These are phyloP conservation scores for Caenorhabditis briggsae DNA, from an alignment of 1,140 invertebrate species.

Conservation along the genomic window DNA sequence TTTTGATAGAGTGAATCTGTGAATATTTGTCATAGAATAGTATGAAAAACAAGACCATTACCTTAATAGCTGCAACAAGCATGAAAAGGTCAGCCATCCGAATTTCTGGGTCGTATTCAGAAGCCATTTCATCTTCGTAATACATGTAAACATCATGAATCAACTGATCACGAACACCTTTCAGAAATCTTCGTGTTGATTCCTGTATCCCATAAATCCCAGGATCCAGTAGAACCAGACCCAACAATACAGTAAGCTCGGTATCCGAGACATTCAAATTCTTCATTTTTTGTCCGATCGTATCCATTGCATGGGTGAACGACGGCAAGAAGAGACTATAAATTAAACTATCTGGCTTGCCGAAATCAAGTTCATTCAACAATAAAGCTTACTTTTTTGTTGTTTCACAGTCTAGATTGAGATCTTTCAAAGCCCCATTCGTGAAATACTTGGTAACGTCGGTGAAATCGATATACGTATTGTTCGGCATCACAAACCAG, in stretches of 20 bases:
- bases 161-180: slow-evolving; percentile 62
- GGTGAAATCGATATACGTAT: slow-evolving; percentile 65
- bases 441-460: slow-evolving; percentile 63
- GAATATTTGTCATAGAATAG: slow-evolving; percentile 1
- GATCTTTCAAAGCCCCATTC: slow-evolving; percentile 47
- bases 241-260: slow-evolving; percentile 60
- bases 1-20: slow-evolving; percentile 65
- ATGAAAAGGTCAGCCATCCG: slow-evolving; percentile 65
- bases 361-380: neutral
- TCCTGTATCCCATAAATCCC: slow-evolving; percentile 48
- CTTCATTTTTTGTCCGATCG: slow-evolving; percentile 62
- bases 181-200: slow-evolving; percentile 47
- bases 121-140: slow-evolving; percentile 61
- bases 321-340: slow-evolving; percentile 65
- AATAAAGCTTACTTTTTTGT: slow-evolving; percentile 61
- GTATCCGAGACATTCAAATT: slow-evolving; percentile 62
- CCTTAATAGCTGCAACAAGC: slow-evolving; percentile 64
- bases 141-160: slow-evolving; percentile 65
- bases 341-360: slow-evolving; percentile 43
- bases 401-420: slow-evolving; percentile 62
- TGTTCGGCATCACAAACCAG: slow-evolving; percentile 69
- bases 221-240: slow-evolving; percentile 61
- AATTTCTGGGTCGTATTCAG: slow-evolving; percentile 62
- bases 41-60: neutral
- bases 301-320: slow-evolving; percentile 65